These are phyloP conservation scores for Pluvialis apricaria DNA, from an alignment of 2,113 vertebrate species.

Conservation along the genomic window DNA sequence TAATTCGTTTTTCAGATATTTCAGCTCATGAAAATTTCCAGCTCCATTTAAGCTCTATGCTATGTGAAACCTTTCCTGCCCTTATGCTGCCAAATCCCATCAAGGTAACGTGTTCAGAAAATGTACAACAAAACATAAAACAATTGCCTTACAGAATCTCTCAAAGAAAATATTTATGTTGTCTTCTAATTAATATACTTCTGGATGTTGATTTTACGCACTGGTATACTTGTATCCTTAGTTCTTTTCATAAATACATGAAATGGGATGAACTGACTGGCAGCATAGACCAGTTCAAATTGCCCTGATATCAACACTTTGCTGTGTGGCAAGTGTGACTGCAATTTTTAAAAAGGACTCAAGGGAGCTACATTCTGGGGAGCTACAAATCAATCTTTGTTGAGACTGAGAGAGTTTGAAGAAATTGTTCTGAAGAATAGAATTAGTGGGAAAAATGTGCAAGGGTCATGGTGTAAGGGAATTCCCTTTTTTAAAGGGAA, in stretches of 20 bases:
- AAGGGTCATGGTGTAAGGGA: background rate
- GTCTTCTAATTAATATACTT: background rate
- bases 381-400: background rate
- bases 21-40: constrained; percentile 78
- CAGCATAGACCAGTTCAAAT: no score
- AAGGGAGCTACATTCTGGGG: no score
- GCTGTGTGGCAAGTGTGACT: background rate
- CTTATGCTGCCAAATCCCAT: constrained; percentile 86
- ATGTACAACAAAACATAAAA: background rate
- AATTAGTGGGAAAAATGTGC: background rate
- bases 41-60: constrained; percentile 87
- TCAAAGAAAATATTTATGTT: background rate
- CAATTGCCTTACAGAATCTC: background rate
- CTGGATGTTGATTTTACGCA: background rate
- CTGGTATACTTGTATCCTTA: background rate
- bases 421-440: background rate
- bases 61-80: constrained; percentile 79
- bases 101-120: constrained; percentile 70
- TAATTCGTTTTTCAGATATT: constrained; percentile 63
- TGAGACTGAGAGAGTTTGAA: background rate
- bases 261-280: background rate
- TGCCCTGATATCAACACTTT: background rate
- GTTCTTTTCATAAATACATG: background rate
- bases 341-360: background rate
- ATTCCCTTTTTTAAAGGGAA: background rate